Evolutionary conservation across 64 coral and sea anemone genomes (phyloP).

Genomic region (Stichodactyla helianthus): DNA sequence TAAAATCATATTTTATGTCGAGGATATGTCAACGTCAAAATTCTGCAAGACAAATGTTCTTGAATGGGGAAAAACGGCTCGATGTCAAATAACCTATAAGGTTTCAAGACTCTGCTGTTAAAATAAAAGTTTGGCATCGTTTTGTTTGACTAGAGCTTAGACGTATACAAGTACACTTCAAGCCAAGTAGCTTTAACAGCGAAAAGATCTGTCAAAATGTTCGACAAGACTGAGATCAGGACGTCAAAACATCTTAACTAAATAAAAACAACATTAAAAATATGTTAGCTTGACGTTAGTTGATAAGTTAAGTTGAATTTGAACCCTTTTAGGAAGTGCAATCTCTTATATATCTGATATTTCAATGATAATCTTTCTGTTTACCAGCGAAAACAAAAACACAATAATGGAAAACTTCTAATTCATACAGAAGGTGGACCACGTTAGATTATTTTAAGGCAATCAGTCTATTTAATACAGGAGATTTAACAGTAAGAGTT

Average conservation of each 20-base stretch:
- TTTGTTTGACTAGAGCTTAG: slow-evolving; percentile 16
- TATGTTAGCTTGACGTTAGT: not conserved
- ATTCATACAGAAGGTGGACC: no score
- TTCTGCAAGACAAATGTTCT: slow-evolving; percentile 15
- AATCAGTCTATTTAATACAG: no score
- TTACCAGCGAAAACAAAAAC: no score
- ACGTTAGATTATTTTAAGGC: no score
- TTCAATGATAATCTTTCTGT: not conserved
- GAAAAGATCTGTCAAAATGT: not conserved
- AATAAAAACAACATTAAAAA: not conserved
- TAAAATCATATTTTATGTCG: slow-evolving; percentile 24
- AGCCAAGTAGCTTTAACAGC: not conserved
- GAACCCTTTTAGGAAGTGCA: not conserved
- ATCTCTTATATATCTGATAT: not conserved
- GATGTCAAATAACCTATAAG: slow-evolving; percentile 18
- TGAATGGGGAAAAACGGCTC: slow-evolving; percentile 12
- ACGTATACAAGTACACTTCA: not conserved
- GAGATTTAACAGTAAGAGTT: not conserved
- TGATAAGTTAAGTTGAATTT: not conserved
- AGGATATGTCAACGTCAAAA: slow-evolving; percentile 5
- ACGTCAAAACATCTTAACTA: not conserved
- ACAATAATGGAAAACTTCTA: no score
- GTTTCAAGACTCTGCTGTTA: not conserved
- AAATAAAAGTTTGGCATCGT: not conserved
- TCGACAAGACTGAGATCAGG: not conserved